These are phyloP conservation scores for Drosophila mayri DNA, from an alignment of 1,140 invertebrate genomes.

Conservation along the genomic window DNA sequence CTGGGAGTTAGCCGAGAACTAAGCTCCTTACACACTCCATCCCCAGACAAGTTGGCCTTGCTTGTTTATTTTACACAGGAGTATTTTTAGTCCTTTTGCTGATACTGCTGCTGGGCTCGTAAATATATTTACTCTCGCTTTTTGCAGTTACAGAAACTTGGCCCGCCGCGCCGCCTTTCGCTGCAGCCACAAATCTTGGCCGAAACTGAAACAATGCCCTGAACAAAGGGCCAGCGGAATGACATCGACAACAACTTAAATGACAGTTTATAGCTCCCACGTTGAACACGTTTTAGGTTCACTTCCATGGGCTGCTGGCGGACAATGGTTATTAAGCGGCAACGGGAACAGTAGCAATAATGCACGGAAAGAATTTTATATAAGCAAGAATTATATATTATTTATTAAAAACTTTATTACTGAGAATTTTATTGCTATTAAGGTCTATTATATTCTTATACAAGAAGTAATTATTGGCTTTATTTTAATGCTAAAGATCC, in stretches of 20 bases:
- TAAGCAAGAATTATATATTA: no score
- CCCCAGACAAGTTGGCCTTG: slow-evolving; percentile 32
- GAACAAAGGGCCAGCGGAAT: slow-evolving; percentile 53
- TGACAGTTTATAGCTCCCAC: slow-evolving; percentile 82
- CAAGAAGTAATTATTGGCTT: not conserved
- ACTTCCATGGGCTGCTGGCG: slow-evolving; percentile 25
- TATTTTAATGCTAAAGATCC: not conserved
- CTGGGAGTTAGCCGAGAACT: slow-evolving; percentile 13
- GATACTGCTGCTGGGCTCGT: slow-evolving; percentile 53
- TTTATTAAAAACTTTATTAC: not conserved
- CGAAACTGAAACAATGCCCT: slow-evolving; percentile 57
- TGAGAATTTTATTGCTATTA: not conserved
- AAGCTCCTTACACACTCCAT: slow-evolving; percentile 42
- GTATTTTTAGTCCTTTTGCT: slow-evolving; percentile 62
- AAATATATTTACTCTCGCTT: slow-evolving; percentile 82
- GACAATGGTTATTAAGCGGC: slow-evolving; percentile 77
- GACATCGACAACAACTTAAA: slow-evolving; percentile 83
- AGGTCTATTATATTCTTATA: not conserved
- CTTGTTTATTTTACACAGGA: slow-evolving; percentile 79
- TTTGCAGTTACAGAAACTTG: slow-evolving; percentile 62
- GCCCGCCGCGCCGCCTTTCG: slow-evolving; percentile 35
- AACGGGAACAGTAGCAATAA: slow-evolving; percentile 29
- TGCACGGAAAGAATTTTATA: not conserved
- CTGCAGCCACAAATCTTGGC: slow-evolving; percentile 74
- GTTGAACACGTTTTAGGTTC: slow-evolving; percentile 59